Conservation (phyloP, 1,140 invertebrate species). For the Globodera rostochiensis region DNA sequence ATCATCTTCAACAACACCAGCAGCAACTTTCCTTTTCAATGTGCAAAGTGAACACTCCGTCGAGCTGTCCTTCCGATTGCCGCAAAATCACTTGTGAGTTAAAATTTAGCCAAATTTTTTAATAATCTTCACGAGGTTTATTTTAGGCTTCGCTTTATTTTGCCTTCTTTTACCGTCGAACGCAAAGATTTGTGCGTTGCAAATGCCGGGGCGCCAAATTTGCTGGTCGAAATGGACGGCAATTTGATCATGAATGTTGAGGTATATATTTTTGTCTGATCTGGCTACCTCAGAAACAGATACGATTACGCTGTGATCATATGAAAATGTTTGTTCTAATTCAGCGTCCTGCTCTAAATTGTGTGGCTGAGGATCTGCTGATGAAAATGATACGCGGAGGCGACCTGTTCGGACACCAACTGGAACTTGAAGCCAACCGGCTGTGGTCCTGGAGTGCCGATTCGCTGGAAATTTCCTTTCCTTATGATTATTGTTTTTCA, state of each 20-base stretch:
- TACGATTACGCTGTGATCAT: not conserved
- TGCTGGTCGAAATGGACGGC: slow-evolving; percentile 54
- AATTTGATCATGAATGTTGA: slow-evolving; percentile 52
- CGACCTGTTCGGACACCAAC: slow-evolving; percentile 37
- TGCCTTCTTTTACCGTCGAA: slow-evolving; percentile 50
- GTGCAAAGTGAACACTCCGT: slow-evolving; percentile 42
- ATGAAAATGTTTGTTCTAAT: not conserved
- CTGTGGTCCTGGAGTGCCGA: slow-evolving; percentile 73
- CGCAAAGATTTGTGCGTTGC: slow-evolving; percentile 24
- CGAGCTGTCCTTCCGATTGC: slow-evolving; percentile 47
- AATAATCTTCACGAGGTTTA: not conserved
- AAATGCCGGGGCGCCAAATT: slow-evolving; percentile 39
- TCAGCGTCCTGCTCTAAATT: slow-evolving; percentile 41
- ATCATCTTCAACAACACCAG: slow-evolving; percentile 9
- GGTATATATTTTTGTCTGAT: slow-evolving; percentile 22
- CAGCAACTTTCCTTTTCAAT: slow-evolving; percentile 17
- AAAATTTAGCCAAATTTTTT: slow-evolving; percentile 20
- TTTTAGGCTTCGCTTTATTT: slow-evolving; percentile 53
- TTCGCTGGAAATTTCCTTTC: slow-evolving; percentile 78
- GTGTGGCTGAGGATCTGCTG: slow-evolving; percentile 28
- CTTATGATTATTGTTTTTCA: slow-evolving; percentile 89
- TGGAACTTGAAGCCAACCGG: slow-evolving; percentile 51
- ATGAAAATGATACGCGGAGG: slow-evolving; percentile 50
- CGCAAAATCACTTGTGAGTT: slow-evolving; percentile 48
- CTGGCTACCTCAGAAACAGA: no score